Percentiles rank a stretch among this genome's conserved stretches.
phyloP scores from a whole-genome alignment of 2,888 invertebrate genomes.

The Lithophane leautieri region DNA sequence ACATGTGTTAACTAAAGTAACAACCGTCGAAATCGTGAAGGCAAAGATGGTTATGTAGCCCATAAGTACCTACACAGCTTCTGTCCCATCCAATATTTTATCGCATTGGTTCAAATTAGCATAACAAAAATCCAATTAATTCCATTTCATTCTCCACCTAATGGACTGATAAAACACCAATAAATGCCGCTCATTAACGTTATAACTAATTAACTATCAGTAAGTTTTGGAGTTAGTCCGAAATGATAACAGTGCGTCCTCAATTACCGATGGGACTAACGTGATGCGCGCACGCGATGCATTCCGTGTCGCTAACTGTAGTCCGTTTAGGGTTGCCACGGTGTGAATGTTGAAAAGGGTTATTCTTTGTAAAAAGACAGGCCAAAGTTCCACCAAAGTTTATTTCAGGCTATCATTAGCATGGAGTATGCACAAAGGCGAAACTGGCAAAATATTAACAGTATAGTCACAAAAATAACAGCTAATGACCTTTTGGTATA shows the following conservation, averaged over 20 bases:
- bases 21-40: neutral
- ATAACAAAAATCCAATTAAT: conserved; percentile 46
- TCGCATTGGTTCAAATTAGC: conserved; percentile 15
- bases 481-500: too few relatives aligned
- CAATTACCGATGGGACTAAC: conserved; percentile 62
- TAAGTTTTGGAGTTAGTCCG: conserved; percentile 47
- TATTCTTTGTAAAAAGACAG: too few relatives aligned
- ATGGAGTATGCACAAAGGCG: too few relatives aligned
- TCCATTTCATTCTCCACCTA: conserved; percentile 37
- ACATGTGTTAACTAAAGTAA: neutral
- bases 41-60: neutral
- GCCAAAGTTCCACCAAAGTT: too few relatives aligned
- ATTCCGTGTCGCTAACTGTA: conserved; percentile 68
- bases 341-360: neutral
- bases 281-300: conserved; percentile 63
- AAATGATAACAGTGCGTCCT: conserved; percentile 62
- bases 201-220: conserved; percentile 54
- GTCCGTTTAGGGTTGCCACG: conserved; percentile 50
- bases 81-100: neutral
- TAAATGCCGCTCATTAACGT: conserved; percentile 50
- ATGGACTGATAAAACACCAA: conserved; percentile 50
- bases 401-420: too few relatives aligned
- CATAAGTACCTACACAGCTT: too few relatives aligned
- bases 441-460: too few relatives aligned
- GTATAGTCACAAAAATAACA: too few relatives aligned